Evolutionary conservation across 2,113 vertebrate species (phyloP), one percentile per base, ranked within the genome.

Genomic region (Panurus biarmicus): DNA sequence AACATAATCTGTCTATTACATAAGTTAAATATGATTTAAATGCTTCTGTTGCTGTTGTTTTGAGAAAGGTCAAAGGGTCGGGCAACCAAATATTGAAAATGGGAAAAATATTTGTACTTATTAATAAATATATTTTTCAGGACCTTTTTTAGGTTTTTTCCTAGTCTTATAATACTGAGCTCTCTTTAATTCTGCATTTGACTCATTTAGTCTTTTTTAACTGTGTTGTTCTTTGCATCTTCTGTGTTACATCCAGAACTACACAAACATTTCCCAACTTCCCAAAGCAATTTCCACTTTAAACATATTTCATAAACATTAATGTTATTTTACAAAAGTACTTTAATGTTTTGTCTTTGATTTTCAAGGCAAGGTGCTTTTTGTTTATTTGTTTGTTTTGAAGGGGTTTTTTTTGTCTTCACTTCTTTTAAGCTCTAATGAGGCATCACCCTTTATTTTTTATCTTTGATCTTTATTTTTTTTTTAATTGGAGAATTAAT

Each of bases 241-340:
- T 6, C 1, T 66, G 17, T 53, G 25, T 60, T 65, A 64, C 69
- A 64, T 62, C 17, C 28, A 92, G 22, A 21, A n/a, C 24, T 62
- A 35, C 3, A 1, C 58, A 57, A 96, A 91, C 47, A 53, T 96
- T 90, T 95, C 94, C 94, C 93, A 94, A 31, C 64, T 94, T 93
- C 92, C 89, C 87, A 92, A 92, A 93, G 60, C 83, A 96, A 93
- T 95, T 97, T 94, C 64, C 36, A 72, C 50, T 92, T 93, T 57
- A 89, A 94, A n/a, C 26, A 85, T 90, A 92, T 90, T 96, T 95
- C 66, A 71, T 67, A 58, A 95, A 56, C 87, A 83, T 93, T 83
- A 67, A 72, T 7, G 14, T 82, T 92, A 91, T 89, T 94, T 93
- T 85, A 56, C 36, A 87, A 90, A 94, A 80, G 38, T 66, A 73